Base-by-base conservation (phyloP, 2,797 vertebrate species). In the Leptatherina wallacei region DNA sequence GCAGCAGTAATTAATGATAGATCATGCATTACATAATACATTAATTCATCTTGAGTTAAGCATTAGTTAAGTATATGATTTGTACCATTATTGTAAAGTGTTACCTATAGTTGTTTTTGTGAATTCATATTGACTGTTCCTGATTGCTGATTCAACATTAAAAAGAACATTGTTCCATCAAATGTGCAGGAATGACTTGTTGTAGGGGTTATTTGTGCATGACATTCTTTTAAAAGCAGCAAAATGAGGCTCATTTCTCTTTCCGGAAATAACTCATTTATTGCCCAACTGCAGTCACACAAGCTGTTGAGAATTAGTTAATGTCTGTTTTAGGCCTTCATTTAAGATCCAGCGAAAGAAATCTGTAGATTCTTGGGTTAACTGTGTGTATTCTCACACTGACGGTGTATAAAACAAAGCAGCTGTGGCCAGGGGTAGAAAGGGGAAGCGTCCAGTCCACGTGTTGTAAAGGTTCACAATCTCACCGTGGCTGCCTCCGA, bases 381-480 rank as follows among this genome's bases (percentile, higher is more conserved):
- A 70, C 22, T 62, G 65, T 70, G 57, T 14, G 38, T 6, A 7
- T 54, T 66, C 57, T 38, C 70, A 76, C 44, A 52, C 58, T 42
- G 76, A 73, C 61, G 32, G 83, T 63, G 6, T 0, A 64, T 74
- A 84, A 91, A 71, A 75, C 57, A 18, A 22, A 72, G 77, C 88
- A 92, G 88, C 91, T 91, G 89, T 72, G 70, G 61, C 42, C 72
- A 57, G n/a, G 20, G 51, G 32, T 71, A 75, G 70, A 83, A 80
- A 70, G 68, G 71, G 75, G 71, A 88, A 85, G 85, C 38, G 65
- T 85, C 81, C 86, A 75, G 73, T 75, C 64, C 64, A 56, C 18
- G 58, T 38, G 20, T 67, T 58, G 66, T 71, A 83, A 84, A 83
- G 70, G 88, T 85, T 85, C 81, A 56, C 81, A 62, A 72, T 86